Evolutionary conservation across 2,797 vertebrate genomes (phyloP).

Genomic region (Lagodon rhomboides): DNA sequence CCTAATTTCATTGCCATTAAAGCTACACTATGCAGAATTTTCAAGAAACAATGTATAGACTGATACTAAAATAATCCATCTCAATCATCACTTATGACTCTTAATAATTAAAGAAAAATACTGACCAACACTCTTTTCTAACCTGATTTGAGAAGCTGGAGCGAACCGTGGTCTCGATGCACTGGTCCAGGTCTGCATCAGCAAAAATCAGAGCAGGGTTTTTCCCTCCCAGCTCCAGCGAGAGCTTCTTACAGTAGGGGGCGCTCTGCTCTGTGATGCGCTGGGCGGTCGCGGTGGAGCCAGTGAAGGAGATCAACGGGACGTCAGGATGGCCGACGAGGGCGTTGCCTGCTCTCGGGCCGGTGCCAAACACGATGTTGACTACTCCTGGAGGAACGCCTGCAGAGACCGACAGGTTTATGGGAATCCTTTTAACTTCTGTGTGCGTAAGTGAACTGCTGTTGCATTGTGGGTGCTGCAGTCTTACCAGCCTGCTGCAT

Average conservation of each 20-base stretch:
- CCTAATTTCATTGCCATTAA: neutral
- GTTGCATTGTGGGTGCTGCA: slow-evolving; percentile 29
- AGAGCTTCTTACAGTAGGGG: slow-evolving; percentile 94
- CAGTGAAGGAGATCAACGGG: slow-evolving; percentile 95
- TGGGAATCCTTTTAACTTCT: neutral
- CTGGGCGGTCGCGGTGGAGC: slow-evolving; percentile 93
- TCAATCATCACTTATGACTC: no score
- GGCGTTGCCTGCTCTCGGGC: slow-evolving; percentile 89
- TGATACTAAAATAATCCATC: no score
- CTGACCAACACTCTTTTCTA: neutral
- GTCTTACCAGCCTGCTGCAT: slow-evolving; percentile 91
- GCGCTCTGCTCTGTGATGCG: slow-evolving; percentile 90
- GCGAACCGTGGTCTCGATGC: slow-evolving; percentile 89
- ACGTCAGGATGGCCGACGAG: slow-evolving; percentile 93
- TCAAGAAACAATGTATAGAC: no score
- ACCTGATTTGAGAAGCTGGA: slow-evolving; percentile 97
- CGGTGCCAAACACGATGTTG: slow-evolving; percentile 93
- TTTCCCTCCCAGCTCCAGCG: slow-evolving; percentile 96
- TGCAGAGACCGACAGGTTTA: slow-evolving; percentile 53
- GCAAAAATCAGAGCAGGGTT: slow-evolving; percentile 95
- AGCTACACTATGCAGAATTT: neutral
- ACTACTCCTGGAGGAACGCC: slow-evolving; percentile 94
- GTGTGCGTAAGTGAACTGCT: no score
- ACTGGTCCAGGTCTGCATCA: slow-evolving; percentile 92
- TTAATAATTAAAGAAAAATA: neutral